Evolutionary conservation across 2,797 vertebrate species (phyloP).

Genomic region (Mormyrus proboscirostris): DNA sequence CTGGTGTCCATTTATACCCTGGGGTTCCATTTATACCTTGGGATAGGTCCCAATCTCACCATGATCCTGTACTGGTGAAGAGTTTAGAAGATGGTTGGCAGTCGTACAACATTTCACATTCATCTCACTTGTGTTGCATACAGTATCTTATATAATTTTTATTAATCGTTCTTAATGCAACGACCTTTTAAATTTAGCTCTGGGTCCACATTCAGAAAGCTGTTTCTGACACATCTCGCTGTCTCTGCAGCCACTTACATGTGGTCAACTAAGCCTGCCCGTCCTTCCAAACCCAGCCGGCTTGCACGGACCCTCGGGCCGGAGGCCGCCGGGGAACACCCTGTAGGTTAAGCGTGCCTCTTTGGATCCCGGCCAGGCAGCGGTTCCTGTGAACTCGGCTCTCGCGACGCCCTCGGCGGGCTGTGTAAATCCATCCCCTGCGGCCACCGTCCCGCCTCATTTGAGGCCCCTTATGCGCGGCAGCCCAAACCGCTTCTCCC

Average conservation of each 20-base stretch:
- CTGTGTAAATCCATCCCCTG: background rate
- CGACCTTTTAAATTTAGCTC: background rate
- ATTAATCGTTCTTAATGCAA: background rate
- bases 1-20: background rate
- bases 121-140: background rate
- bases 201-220: background rate
- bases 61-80: background rate
- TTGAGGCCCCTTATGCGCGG: background rate
- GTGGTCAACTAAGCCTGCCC: background rate
- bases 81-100: background rate
- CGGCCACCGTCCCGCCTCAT: background rate
- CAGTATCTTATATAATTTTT: background rate
- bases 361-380: background rate
- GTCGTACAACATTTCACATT: background rate
- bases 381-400: background rate
- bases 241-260: background rate
- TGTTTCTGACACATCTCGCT: background rate
- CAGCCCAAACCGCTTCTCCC: background rate
- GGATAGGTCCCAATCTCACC: background rate
- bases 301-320: background rate
- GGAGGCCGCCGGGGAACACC: background rate
- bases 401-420: background rate
- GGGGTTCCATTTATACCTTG: background rate
- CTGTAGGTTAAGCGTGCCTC: background rate
- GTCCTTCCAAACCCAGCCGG: background rate